Base-by-base conservation (phyloP, 1,140 invertebrate genomes). In the Drosophila ercepeae region DNA sequence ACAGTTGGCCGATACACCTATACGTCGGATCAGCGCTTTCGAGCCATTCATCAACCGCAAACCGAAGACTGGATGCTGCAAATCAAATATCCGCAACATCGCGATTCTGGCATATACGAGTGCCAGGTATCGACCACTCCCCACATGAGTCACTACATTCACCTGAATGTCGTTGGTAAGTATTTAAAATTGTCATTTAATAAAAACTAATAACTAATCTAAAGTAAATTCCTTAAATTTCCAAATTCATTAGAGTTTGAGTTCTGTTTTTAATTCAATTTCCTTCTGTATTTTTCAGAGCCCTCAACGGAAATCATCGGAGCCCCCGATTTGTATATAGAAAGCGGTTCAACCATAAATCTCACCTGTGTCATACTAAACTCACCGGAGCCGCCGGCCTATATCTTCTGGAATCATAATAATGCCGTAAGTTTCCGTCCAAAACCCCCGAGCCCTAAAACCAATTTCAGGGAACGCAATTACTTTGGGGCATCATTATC, bases 331-430 rank as follows among this genome's bases (percentile, higher is more conserved):
- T 93, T 98, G 74, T 97, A 96, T 92, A 97, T 98, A 83, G 96
- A 97, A 92, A 93, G 95, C 58, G 97, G 97, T 48, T 97, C 96
- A 90, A 97, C 97, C 76, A 98, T 98, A 92, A 98, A 98, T 92
- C 93, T 98, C 67, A 98, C 97, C 41, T 98, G 97, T 92, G 95
- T 97, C 55, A 96, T 98, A 61, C 92, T 95, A 48, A 96, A 96
- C 89, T 97, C 96, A 83, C 97, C 97, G 11, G 97, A 98, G 89
- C 96, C 97, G 52, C 97, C 97, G 32, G 96, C 96, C 41, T 98
- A 97, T 92, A 97, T 98, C 90, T 97, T 97, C 92, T 98, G 96
- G 96, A 97, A 97, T 93, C 96, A 97, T 92, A 97, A 97, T 92
- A 94, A 97, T 91, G 96, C 95, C 86, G 96, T 97, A 93, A 96